Evolutionary conservation across 2,797 vertebrate species (phyloP).

Genomic region (Champsocephalus gunnari): DNA sequence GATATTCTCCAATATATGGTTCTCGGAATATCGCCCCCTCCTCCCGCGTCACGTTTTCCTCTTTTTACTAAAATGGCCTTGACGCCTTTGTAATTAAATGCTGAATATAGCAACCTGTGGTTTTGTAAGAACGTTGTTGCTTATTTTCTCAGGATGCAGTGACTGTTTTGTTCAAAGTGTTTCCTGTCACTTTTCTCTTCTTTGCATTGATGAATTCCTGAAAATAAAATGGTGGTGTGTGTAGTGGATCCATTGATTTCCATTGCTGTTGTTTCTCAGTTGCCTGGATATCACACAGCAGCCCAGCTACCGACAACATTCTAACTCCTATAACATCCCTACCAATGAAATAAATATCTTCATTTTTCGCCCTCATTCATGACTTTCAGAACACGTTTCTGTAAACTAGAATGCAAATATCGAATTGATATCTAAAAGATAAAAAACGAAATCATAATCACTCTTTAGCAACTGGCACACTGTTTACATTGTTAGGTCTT

Average conservation of each 20-base stretch:
- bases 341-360: slow-evolving; percentile 13
- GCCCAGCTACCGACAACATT: slow-evolving; percentile 36
- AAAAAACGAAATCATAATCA: background rate
- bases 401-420: background rate
- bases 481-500: slow-evolving; percentile 2
- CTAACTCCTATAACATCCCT: slow-evolving; percentile 34
- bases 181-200: slow-evolving; percentile 8
- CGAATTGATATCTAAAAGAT: slow-evolving; percentile 1
- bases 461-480: background rate
- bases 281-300: slow-evolving; percentile 28
- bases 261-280: slow-evolving; percentile 4
- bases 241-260: slow-evolving; percentile 37
- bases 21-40: no score
- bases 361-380: slow-evolving; percentile 24
- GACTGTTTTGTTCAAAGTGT: background rate
- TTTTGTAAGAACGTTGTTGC: background rate
- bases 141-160: background rate
- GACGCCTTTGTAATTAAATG: background rate
- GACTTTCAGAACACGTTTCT: slow-evolving; percentile 3
- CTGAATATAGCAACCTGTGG: background rate
- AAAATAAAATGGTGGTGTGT: slow-evolving; percentile 10
- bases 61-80: no score
- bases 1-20: no score
- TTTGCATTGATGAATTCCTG: slow-evolving; percentile 24
- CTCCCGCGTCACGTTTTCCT: no score